Evolutionary conservation across 2,113 vertebrate species (phyloP).

Genomic region (Oceanites oceanicus): DNA sequence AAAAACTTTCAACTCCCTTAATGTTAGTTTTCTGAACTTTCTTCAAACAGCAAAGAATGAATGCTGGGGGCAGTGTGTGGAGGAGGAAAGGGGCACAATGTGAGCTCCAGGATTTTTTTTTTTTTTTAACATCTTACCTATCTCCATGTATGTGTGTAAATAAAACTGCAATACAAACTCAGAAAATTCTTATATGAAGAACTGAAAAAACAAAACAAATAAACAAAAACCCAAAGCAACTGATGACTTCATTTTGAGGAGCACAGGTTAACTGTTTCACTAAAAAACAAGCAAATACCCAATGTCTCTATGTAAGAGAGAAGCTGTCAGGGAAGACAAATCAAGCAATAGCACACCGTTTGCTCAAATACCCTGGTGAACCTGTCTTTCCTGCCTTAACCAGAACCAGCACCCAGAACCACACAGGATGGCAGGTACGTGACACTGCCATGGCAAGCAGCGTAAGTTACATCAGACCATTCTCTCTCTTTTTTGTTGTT

Average conservation of each 20-base stretch:
- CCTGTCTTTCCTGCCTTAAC: background rate
- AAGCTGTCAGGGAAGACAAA: background rate
- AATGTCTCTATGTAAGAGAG: background rate
- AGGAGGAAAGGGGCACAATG: background rate
- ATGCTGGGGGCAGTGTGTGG: accelerated
- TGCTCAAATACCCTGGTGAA: background rate
- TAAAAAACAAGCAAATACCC: background rate
- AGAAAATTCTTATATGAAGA: background rate
- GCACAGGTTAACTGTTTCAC: background rate
- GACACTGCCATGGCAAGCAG: background rate
- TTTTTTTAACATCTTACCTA: background rate
- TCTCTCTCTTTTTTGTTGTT: too few species aligned
- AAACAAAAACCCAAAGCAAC: background rate
- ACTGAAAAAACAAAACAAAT: background rate
- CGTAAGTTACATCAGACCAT: background rate
- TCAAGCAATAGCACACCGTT: background rate
- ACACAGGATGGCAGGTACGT: accelerated
- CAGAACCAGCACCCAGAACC: background rate
- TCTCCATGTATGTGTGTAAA: background rate
- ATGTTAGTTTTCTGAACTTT: background rate
- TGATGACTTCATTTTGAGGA: background rate
- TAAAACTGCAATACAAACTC: background rate
- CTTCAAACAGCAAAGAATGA: background rate
- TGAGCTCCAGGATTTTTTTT: background rate
- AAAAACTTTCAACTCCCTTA: background rate